phyloP scores from a whole-genome alignment of 2,888 invertebrate species.

The Galeruca laticollis region DNA sequence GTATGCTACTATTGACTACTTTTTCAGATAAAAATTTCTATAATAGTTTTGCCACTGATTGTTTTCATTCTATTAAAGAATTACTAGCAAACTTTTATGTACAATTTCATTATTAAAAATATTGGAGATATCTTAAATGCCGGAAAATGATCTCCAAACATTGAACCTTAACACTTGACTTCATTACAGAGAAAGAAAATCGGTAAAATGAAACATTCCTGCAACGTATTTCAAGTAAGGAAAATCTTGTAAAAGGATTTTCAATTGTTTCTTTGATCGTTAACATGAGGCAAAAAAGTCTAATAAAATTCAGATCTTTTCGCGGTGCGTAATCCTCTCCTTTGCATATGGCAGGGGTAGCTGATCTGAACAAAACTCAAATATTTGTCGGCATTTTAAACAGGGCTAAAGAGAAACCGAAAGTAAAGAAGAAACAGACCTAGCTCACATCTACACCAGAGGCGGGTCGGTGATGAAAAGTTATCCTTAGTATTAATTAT shows the following conservation, averaged over 20 bases:
- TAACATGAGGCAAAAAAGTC: constrained; percentile 44
- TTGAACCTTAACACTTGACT: constrained; percentile 35
- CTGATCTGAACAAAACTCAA: constrained; percentile 60
- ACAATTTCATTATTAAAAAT: background rate
- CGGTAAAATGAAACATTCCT: constrained; percentile 44
- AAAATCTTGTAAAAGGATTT: constrained; percentile 42
- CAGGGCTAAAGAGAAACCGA: constrained; percentile 52
- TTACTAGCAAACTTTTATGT: no score
- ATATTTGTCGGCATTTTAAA: constrained; percentile 62
- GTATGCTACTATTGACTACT: no score
- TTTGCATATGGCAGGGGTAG: constrained; percentile 60
- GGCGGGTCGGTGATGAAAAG: constrained; percentile 13
- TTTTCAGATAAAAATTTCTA: no score
- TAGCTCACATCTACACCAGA: constrained; percentile 38
- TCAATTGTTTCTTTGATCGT: constrained; percentile 51
- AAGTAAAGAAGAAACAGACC: constrained; percentile 42
- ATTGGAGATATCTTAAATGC: background rate
- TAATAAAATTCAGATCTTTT: constrained; percentile 53
- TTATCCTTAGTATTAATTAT: background rate
- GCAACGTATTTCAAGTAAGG: constrained; percentile 33
- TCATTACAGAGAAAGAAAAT: constrained; percentile 44
- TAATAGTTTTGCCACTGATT: no score
- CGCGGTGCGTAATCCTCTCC: constrained; percentile 55
- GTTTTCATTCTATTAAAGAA: no score
- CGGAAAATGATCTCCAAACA: background rate